Percentiles rank a stretch among this genome's conserved stretches.
phyloP scores from a whole-genome alignment of 2,888 invertebrate genomes.

The Drosophila pseudotakahashii region DNA sequence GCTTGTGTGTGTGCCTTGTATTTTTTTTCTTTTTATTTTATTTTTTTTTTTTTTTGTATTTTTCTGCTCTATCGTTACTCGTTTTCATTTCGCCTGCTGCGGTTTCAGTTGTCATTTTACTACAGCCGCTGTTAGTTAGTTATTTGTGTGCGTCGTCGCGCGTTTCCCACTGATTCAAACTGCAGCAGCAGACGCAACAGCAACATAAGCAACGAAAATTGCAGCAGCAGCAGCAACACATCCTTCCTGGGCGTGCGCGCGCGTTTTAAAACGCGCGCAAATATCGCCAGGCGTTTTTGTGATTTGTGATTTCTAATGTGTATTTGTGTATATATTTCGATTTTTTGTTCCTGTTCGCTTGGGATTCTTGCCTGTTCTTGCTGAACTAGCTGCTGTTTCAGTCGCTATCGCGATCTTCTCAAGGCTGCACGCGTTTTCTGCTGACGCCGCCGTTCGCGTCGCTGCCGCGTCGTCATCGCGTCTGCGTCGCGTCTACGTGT shows the following conservation, averaged over 20 bases:
- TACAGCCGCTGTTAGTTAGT: conserved; percentile 76
- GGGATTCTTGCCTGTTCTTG: conserved; percentile 16
- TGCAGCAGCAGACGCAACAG: conserved; percentile 17
- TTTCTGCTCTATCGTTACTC: conserved; percentile 60
- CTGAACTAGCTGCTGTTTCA: conserved; percentile 26
- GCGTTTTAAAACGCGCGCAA: conserved; percentile 42
- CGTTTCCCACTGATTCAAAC: conserved; percentile 41
- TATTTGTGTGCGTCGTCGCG: conserved; percentile 70
- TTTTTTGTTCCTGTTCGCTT: not conserved
- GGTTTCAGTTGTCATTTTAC: conserved; percentile 79
- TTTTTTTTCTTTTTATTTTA: conserved; percentile 6
- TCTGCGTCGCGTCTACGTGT: conserved; percentile 68
- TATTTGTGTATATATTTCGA: no score
- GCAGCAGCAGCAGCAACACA: conserved; percentile 5
- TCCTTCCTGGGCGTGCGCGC: conserved; percentile 9
- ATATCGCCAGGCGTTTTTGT: conserved; percentile 9
- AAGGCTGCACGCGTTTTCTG: conserved; percentile 57
- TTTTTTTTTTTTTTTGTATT: conserved; percentile 1
- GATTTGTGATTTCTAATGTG: no score
- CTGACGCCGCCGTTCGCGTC: conserved; percentile 32
- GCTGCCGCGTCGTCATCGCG: conserved; percentile 40
- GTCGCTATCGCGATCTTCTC: conserved; percentile 48
- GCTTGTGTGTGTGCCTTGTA: conserved; percentile 21
- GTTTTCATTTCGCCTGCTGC: conserved; percentile 73
- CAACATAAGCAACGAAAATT: not conserved